Base-by-base conservation (phyloP, 2,797 vertebrate genomes). In the Pogoniulus pusillus region DNA sequence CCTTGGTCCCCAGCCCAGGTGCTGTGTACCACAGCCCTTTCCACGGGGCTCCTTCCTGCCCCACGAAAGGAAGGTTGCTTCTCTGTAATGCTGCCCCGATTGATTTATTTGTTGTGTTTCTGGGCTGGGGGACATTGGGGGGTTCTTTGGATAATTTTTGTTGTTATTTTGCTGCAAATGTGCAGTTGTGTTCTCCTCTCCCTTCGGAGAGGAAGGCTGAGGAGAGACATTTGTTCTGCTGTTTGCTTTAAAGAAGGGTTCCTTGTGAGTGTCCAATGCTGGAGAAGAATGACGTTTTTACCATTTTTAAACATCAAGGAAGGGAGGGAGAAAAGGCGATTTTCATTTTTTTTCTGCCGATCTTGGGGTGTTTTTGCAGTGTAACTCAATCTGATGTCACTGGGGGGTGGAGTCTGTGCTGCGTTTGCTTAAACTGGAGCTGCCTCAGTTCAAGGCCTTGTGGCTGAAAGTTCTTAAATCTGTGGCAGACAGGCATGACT, bases 311-410 rank as follows among this genome's bases (percentile, higher is more conserved):
- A 86, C 74, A 86, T 74, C 63, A n/a, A 71, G 87, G 29, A 92
- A 65, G 82, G 82, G 83, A 93, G 81, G 85, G 68, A 86, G 74
- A 83, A 85, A 90, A 88, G 60, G n/a, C 51, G 71, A 34, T 34
- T 62, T 72, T 39, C 39, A 65, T 89, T 75, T 16, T 23, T 45
- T 37, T 4, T 1, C 39, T 47, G 84, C 85, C 89, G 71, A 93
- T 94, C 94, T 95, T 95, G 95, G 90, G 62, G 90, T 95, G 81
- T 64, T 93, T 96, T 95, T 90, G 90, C 89, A 93, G 78, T 90
- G 90, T 93, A 96, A 96, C 95, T 97, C 95, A 93, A 87, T 93
- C 89, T 96, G 95, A 96, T 96, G 96, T 96, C 96, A 97, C 74
- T 34, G 92, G 90, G 89, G 94, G 95, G 95, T 87, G 96, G 94